Conservation (phyloP, 2,797 vertebrate genomes). For the Sebastes nivosus region DNA sequence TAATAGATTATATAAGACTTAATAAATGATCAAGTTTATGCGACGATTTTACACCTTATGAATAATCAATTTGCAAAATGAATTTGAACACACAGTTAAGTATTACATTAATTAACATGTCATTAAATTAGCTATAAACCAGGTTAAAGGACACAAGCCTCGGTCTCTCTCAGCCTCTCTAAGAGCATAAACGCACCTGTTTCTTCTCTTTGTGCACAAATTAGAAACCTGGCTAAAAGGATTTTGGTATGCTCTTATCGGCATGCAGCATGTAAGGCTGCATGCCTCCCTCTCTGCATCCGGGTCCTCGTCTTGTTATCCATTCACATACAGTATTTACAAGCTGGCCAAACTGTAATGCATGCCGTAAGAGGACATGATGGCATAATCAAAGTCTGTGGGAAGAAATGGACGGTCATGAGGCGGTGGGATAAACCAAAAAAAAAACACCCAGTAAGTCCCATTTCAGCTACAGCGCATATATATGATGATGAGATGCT, state of each 20-base stretch:
- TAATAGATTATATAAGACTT: slow-evolving; percentile 7
- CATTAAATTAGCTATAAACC: slow-evolving; percentile 14
- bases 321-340: background rate
- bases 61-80: background rate
- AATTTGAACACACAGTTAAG: background rate
- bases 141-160: background rate
- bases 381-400: background rate
- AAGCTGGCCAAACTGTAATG: background rate
- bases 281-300: background rate
- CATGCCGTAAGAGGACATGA: background rate
- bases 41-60: background rate
- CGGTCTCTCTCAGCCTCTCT: background rate
- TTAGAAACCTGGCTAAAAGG: slow-evolving; percentile 14
- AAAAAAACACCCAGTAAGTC: background rate
- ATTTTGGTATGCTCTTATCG: slow-evolving; percentile 36
- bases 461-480: background rate
- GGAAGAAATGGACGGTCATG: background rate
- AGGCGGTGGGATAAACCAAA: background rate
- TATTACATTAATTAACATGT: background rate
- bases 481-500: background rate
- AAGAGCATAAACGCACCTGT: background rate
- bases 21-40: slow-evolving; percentile 13
- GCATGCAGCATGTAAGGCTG: slow-evolving; percentile 10
- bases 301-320: background rate
- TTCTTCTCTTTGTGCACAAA: slow-evolving; percentile 25